Conservation (phyloP, 2,113 vertebrate genomes). For the Holacanthus passer region DNA sequence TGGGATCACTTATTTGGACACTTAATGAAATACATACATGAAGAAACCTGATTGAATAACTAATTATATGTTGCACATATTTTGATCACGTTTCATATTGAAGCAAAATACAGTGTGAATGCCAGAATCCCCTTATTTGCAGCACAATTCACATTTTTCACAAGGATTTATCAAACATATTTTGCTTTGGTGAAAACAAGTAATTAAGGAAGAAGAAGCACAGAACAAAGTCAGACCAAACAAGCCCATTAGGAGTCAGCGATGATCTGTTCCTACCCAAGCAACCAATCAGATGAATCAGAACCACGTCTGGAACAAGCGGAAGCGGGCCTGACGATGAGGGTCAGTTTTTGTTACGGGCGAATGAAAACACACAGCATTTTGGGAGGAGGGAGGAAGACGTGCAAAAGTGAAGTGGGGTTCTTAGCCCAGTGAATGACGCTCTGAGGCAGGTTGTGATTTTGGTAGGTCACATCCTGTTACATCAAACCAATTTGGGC, state of each 20-base stretch:
- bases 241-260: not conserved
- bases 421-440: conserved; percentile 1
- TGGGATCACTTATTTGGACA: not conserved
- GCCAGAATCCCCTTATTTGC: not conserved
- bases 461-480: conserved; percentile 46
- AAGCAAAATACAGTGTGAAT: not conserved
- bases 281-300: conserved; percentile 3
- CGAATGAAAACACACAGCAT: not conserved
- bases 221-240: not conserved
- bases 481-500: conserved; percentile 23
- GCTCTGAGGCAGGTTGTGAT: conserved; percentile 8
- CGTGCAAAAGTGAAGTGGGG: not conserved
- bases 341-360: not conserved
- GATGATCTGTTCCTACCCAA: not conserved
- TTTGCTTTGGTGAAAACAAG: not conserved
- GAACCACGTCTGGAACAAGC: not conserved
- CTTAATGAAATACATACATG: too few species aligned
- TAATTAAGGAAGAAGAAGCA: not conserved
- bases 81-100: not conserved
- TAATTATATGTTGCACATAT: not conserved
- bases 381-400: not conserved
- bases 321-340: not conserved
- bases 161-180: not conserved
- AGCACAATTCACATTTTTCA: not conserved
- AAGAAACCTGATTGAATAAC: not conserved